Conservation (phyloP, 2,797 vertebrate genomes). For the Furcifer pardalis region DNA sequence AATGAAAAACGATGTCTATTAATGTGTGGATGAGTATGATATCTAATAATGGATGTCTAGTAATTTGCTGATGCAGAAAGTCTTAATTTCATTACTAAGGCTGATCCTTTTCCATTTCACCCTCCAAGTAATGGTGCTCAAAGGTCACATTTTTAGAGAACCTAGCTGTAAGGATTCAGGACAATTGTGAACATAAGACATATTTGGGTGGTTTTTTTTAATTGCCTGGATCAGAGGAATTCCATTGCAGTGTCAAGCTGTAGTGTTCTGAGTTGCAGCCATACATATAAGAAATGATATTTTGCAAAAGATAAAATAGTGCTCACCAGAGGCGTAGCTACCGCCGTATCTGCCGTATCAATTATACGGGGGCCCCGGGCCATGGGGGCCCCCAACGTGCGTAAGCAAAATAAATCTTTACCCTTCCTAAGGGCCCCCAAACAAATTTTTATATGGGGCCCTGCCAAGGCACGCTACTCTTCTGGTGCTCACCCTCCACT, state of each 20-base stretch:
- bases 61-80: constrained; percentile 28
- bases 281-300: background rate
- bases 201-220: background rate
- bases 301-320: background rate
- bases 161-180: background rate
- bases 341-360: no score
- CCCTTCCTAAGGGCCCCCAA: no score
- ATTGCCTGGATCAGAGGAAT: background rate
- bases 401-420: no score
- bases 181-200: background rate
- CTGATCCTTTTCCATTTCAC: background rate
- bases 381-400: no score
- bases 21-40: constrained; percentile 27
- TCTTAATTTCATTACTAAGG: background rate
- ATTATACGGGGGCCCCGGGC: no score
- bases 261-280: background rate
- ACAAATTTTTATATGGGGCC: no score
- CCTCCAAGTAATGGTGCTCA: background rate
- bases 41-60: constrained; percentile 30
- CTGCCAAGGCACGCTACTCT: no score
- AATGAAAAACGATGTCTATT: constrained; percentile 35
- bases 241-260: background rate
- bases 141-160: constrained; percentile 14
- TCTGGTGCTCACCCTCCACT: background rate
- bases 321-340: no score